Base-by-base conservation (phyloP, 2,797 vertebrate genomes). In the Ptychadena robeensis region DNA sequence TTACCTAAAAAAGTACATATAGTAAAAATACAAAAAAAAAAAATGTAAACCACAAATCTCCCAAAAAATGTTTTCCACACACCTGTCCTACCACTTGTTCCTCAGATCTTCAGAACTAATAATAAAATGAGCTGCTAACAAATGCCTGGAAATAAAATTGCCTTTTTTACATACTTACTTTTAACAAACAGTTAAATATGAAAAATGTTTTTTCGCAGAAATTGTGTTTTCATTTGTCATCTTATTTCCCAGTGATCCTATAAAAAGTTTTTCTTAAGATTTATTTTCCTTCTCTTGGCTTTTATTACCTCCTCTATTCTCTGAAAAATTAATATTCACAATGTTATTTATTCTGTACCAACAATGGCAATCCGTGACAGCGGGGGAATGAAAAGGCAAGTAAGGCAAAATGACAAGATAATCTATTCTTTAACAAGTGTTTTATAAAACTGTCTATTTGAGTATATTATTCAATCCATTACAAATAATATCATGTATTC, bases 381-480 rank as follows among this genome's bases (percentile, higher is more conserved):
- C 5, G n/a, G 14, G 61, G n/a, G 37, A 82, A 65, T 65, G 37
- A 77, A 77, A 77, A 67, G 67, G 28, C 66, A 64, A 14, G 48
- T 76, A 77, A 77, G 44, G 44, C n/a, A 82, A 75, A 82, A 77
- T 77, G 81, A 82, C 81, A 82, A 77, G 81, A 77, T 82, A 77
- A 82, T 77, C 66, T 77, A 70, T 82, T 31, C 57, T 35, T 40
- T 82, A 82, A 82, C 67, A 77, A 77, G 37, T 82, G 73, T 28
- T 82, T 77, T 82, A 77, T 82, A 82, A 70, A 77, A 64, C 74
- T 77, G 81, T 82, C 81, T 82, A 65, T 71, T 77, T 82, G 35
- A 77, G 66, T 77, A 64, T 82, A 82, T 77, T 82, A 82, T 64
- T 53, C 73, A 82, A 82, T 82, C 81, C 81, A 77, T 82, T 82